Base-by-base conservation (phyloP, 2,113 vertebrate species). In the rabbit (Oryctolagus cuniculus) region DNA sequence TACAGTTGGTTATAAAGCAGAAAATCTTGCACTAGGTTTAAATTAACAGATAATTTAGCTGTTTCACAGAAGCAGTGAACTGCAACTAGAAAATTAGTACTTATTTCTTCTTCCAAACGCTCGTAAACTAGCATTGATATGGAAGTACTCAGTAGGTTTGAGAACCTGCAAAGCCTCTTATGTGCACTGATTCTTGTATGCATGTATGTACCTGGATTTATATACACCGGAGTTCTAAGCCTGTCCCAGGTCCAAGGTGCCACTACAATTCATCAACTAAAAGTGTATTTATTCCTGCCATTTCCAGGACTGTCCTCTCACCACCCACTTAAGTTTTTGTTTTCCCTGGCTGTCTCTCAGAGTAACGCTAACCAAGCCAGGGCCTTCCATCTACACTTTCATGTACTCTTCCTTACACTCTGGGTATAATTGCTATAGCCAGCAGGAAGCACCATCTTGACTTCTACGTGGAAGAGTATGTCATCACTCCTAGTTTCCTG, bases 1-100 rank as follows among this genome's bases (percentile, higher is more conserved):
- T 80, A 61, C 10, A 92, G 15, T 85, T 0, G 1, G 58, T 12
- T 67, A 58, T 22, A 34, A 74, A 19, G 9, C 1, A 93, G 25
- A 95, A 38, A 2, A n/a, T 77, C 90, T 95, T 58, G 9, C 51
- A 55, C 38, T 70, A 77, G 4, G 25, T 63, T 93, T 90, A 93
- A 89, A 80, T 73, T 84, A 85, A 90, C 64, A 93, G 16, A 53
- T 72, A 5, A 15, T 66, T 38, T 90, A 27, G 90, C 75, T 75
- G n/a, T 63, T 55, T 90, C 85, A 90, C 21, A 69, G 61, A 82
- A 22, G 19, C 15, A 87, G 61, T 63, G 51, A 87, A 87, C 25
- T 75, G 55, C 83, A 70, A 34, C 21, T 80, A 67, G n/a, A 53
- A 82, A 69, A 70, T 15, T 83, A 89, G 81, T 66, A 75, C 22